Percentiles rank a stretch among this genome's conserved stretches.
Evolutionary conservation across 2,797 vertebrate species (phyloP).

Genomic region (Thripadectes ignobilis): DNA sequence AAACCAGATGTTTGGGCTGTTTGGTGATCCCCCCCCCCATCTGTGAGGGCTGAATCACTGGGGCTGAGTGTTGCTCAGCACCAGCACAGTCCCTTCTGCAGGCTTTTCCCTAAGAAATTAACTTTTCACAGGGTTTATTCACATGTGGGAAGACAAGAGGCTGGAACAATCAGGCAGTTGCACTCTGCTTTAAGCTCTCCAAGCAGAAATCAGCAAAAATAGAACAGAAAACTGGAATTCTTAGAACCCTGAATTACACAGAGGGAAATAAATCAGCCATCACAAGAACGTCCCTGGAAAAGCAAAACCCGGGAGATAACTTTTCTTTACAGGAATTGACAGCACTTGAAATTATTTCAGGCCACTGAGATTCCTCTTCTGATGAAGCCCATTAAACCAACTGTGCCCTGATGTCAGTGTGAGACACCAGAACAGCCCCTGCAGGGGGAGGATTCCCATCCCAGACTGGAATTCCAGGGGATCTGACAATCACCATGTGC

Average conservation of each 20-base stretch:
- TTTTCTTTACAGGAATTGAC: not conserved
- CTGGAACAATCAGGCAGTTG: not conserved
- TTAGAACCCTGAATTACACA: not conserved
- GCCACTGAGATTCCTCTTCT: not conserved
- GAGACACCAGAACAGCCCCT: not conserved
- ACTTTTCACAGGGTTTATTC: not conserved
- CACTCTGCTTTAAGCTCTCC: not conserved
- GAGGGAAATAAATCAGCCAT: not conserved
- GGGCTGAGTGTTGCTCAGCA: not conserved
- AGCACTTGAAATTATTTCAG: not conserved
- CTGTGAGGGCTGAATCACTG: not conserved
- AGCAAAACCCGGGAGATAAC: not conserved
- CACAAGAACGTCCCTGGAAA: not conserved
- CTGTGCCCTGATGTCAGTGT: rapidly evolving
- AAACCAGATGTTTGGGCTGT: not conserved
- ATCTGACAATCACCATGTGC: rapidly evolving
- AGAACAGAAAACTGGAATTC: not conserved
- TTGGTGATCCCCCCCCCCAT: not conserved
- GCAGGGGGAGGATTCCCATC: rapidly evolving
- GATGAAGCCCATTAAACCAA: not conserved
- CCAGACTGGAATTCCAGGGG: not conserved
- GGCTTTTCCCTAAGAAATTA: not conserved
- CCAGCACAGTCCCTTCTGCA: not conserved
- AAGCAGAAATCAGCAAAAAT: not conserved
- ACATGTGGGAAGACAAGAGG: not conserved